These are phyloP conservation scores for Halictus rubicundus DNA, from an alignment of 1,140 invertebrate species.

Conservation along the genomic window DNA sequence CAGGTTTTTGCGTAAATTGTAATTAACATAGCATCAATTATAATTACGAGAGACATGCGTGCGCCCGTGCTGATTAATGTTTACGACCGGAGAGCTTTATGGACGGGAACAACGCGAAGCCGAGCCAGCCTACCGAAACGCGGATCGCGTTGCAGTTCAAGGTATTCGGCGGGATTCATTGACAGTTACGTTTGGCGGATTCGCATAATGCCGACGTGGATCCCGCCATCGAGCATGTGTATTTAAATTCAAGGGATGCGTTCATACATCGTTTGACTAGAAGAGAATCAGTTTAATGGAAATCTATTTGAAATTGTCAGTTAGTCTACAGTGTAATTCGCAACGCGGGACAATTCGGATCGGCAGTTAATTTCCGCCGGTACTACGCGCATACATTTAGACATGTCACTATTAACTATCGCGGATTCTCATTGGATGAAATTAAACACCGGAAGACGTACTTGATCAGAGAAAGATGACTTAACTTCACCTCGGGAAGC, in stretches of 20 bases:
- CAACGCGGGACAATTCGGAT: background rate
- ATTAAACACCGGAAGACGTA: background rate
- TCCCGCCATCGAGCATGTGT: background rate
- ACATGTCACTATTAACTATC: background rate
- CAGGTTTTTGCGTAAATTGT: constrained; percentile 66
- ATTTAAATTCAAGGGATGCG: background rate
- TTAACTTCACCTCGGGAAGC: too few relatives aligned
- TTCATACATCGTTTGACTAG: background rate
- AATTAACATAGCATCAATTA: constrained; percentile 66
- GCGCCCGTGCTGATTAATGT: constrained; percentile 57
- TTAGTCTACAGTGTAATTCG: background rate
- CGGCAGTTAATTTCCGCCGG: too few relatives aligned
- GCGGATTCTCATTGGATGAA: constrained; percentile 18
- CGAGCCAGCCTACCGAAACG: constrained; percentile 34
- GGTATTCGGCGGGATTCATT: constrained; percentile 18
- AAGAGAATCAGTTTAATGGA: too few relatives aligned
- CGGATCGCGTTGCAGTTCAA: constrained; percentile 40
- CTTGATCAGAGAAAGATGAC: background rate
- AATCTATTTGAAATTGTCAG: background rate
- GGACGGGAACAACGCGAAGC: constrained; percentile 46
- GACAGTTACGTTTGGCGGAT: background rate
- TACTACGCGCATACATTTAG: too few relatives aligned
- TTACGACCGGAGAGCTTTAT: constrained; percentile 57
- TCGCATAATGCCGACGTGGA: background rate
- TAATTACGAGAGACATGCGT: constrained; percentile 55